Conservation (phyloP, 92 coral and sea anemone genomes). For the Metridium senile region DNA sequence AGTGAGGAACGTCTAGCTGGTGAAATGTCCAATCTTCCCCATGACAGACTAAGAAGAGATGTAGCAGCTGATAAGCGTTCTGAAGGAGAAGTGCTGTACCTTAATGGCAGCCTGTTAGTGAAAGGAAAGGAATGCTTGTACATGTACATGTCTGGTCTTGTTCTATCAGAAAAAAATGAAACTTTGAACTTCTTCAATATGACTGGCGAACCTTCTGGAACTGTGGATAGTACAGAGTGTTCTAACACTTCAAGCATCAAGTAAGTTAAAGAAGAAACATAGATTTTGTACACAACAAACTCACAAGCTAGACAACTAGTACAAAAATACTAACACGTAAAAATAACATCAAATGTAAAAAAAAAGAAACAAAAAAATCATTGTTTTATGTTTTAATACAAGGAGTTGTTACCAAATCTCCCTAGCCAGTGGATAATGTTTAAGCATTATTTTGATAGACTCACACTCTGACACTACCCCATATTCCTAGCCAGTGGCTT, state of each 20-base stretch:
- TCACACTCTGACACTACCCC: no score
- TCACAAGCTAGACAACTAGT: no score
- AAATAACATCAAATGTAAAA: no score
- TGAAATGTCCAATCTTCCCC: conserved; percentile 33
- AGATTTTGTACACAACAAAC: no score
- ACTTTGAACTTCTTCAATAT: conserved; percentile 29
- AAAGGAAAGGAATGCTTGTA: conserved; percentile 38
- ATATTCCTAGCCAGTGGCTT: no score
- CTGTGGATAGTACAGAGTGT: conserved; percentile 1
- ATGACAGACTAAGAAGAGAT: conserved; percentile 63
- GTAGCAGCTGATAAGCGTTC: background rate
- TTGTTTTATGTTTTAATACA: no score
- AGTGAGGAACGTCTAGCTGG: conserved; percentile 38
- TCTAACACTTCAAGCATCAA: conserved; percentile 22
- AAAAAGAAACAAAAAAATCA: no score
- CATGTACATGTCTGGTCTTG: conserved; percentile 44
- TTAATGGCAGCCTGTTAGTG: conserved; percentile 41
- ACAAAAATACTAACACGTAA: no score
- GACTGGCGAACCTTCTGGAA: background rate
- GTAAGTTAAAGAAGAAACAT: conserved; percentile 6
- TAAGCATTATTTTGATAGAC: no score
- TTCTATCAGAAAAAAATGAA: background rate
- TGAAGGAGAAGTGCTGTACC: background rate
- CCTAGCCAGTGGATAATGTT: no score
- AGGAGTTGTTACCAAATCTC: no score